Evolutionary conservation across 2,888 invertebrate species (phyloP).

Genomic region (Cybosia mesomella): DNA sequence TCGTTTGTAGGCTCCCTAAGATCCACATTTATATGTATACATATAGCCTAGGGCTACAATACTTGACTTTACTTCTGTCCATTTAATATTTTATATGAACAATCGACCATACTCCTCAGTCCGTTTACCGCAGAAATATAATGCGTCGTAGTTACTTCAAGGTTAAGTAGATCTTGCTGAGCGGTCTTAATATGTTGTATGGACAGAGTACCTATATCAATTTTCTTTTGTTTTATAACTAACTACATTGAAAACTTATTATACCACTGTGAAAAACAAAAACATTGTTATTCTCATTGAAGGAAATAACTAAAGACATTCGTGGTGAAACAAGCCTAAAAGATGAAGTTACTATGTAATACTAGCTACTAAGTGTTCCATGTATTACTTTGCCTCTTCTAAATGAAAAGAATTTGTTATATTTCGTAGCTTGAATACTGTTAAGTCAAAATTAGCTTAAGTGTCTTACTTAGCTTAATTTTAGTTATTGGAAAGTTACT

Average conservation of each 20-base stretch:
- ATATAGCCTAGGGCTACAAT: constrained; percentile 22
- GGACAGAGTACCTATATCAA: constrained; percentile 5
- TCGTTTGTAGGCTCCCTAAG: constrained; percentile 23
- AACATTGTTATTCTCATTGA: background rate
- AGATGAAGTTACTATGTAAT: background rate
- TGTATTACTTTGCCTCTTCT: constrained; percentile 2
- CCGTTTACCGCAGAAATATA: constrained; percentile 23
- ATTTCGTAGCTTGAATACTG: constrained; percentile 8
- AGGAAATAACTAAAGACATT: constrained; percentile 1
- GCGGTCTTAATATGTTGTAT: constrained; percentile 9
- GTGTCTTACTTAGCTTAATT: constrained; percentile 1
- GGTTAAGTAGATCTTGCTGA: constrained; percentile 25
- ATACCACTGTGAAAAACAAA: background rate
- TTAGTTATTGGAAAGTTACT: constrained; percentile 21
- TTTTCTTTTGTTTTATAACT: constrained; percentile 15
- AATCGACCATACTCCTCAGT: constrained; percentile 21
- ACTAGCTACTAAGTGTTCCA: background rate
- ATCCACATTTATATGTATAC: constrained; percentile 13
- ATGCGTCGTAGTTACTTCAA: constrained; percentile 18
- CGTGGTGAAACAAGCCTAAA: background rate
- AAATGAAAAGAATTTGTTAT: background rate
- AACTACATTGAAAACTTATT: constrained; percentile 1
- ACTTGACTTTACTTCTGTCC: constrained; percentile 14
- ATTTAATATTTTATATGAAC: constrained; percentile 12
- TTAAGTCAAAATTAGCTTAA: background rate